These are phyloP conservation scores for Acromyrmex charruanus DNA, from an alignment of 1,140 invertebrate species.

Conservation along the genomic window DNA sequence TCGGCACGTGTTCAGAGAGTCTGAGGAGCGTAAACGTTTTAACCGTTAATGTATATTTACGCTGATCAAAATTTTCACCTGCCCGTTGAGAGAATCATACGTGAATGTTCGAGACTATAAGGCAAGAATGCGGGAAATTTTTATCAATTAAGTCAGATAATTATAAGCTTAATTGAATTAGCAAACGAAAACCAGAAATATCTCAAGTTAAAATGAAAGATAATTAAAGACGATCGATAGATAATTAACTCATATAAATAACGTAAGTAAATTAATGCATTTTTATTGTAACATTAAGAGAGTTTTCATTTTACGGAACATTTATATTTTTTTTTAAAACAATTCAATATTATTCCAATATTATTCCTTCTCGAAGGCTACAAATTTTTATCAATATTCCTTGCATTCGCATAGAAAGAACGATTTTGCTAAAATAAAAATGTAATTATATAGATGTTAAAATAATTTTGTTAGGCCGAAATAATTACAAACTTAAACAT, in stretches of 20 bases:
- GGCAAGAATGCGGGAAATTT: background rate
- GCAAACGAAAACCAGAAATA: background rate
- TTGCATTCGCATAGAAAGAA: background rate
- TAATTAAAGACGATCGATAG: background rate
- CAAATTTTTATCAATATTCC: background rate
- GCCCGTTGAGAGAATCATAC: background rate
- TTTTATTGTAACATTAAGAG: background rate
- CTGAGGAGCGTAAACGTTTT: background rate
- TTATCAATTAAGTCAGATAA: background rate
- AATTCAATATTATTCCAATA: background rate
- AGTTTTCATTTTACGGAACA: background rate
- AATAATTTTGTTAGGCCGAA: no score
- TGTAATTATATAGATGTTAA: no score
- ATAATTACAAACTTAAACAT: no score
- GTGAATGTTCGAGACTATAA: background rate
- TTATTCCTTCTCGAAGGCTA: background rate
- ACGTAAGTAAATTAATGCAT: background rate
- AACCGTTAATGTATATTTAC: slow-evolving; percentile 22
- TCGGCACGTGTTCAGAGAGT: slow-evolving; percentile 62
- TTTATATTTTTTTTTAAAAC: no score
- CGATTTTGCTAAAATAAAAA: no score
- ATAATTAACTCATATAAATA: no score
- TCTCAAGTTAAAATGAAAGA: background rate
- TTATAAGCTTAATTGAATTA: background rate
- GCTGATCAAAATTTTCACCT: slow-evolving; percentile 17